A percentile compares a stretch with the other conserved stretches of the same genome.
Conservation (phyloP, 2,797 vertebrate species). For the Acanthurus tractus region DNA sequence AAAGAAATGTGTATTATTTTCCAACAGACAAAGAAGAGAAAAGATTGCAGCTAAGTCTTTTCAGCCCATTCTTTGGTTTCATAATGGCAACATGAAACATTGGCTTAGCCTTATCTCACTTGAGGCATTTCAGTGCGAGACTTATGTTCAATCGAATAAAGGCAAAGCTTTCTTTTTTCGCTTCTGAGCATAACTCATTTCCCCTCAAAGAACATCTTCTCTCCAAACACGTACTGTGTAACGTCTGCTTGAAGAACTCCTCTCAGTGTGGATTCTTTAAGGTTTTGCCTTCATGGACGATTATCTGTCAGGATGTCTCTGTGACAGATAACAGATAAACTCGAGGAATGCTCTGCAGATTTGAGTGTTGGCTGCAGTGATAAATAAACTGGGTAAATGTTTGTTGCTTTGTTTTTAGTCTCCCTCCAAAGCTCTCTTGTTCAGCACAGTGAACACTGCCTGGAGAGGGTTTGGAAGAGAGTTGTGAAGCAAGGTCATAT, state of each 20-base stretch:
- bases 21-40: constrained; percentile 28
- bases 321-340: constrained; percentile 28
- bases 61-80: constrained; percentile 42
- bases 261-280: constrained; percentile 18
- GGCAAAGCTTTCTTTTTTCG: constrained; percentile 40
- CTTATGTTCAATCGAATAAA: constrained; percentile 52
- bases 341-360: constrained; percentile 13
- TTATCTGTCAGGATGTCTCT: constrained; percentile 28
- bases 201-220: constrained; percentile 32
- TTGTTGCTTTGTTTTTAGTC: constrained; percentile 2
- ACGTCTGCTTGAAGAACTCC: constrained; percentile 9
- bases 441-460: not conserved
- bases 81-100: constrained; percentile 54
- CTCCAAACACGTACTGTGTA: not conserved
- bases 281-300: constrained; percentile 9
- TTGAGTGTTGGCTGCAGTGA: constrained; percentile 8
- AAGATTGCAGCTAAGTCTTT: constrained; percentile 33
- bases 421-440: not conserved
- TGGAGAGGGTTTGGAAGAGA: constrained; percentile 9
- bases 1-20: constrained; percentile 38
- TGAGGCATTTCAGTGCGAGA: constrained; percentile 46
- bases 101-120: constrained; percentile 64
- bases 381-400: constrained; percentile 4
- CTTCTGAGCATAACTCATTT: constrained; percentile 41
- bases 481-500: constrained; percentile 9